Evolutionary conservation across 2,888 invertebrate species (phyloP), one percentile per base, ranked within the genome.

Genomic region (Lasius platythorax): DNA sequence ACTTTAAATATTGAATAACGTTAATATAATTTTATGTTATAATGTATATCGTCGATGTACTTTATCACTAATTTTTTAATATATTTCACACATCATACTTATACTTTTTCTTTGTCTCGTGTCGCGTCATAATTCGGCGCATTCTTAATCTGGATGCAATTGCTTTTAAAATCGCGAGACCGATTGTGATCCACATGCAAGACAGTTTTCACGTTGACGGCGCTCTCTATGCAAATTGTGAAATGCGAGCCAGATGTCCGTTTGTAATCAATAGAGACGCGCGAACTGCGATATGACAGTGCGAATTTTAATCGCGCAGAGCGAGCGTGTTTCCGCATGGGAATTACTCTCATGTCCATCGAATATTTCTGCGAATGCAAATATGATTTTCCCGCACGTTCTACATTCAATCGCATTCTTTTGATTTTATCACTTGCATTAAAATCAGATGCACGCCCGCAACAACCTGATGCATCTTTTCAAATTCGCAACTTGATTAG

Each of bases 221-320:
- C 33, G 46, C 46, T 46, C 6, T 28, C 46, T 12, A 46, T 50
- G 73, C 46, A 72, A 46, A 72, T 72, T 61, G 73, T 46, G 73
- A 81, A 81, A 72, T 9, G 72, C 37, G 46, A 81, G 72, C 61
- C 73, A 72, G 79, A 79, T 79, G 61, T 79, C 23, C 61, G 79
- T 58, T 46, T 61, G 58, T 83, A 89, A 89, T 89, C 89, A 84
- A 89, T 89, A 88, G 87, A 84, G 86, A 81, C 79, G 74, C 82
- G 56, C 67, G 63, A 85, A 87, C 78, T 70, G 50, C 79, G 43
- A 67, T 58, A 63, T 67, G 67, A 73, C 50, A 56, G 9, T 30
- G 83, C 83, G 89, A 87, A 88, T 87, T 85, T 88, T 85, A 89
- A 89, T 88, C 89, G 85, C 46, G 78, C 79, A 61, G 78, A 87